Base-by-base conservation (phyloP, 2,113 vertebrate species). In the Erpornis zantholeuca region DNA sequence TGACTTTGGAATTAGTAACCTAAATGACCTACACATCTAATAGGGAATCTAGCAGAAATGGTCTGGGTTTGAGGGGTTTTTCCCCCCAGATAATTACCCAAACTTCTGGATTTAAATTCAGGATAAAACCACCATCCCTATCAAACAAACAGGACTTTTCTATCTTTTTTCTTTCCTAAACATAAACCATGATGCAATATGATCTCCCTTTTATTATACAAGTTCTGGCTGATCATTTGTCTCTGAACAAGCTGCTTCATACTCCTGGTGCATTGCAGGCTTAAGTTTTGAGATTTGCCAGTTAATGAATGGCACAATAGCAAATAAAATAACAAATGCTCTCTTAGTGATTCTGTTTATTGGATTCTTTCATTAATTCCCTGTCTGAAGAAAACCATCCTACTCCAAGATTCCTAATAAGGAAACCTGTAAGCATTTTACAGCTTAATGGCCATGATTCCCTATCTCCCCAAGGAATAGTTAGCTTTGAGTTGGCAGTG, bases 301-400 rank as follows among this genome's bases (percentile, higher is more conserved):
- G 16, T 77, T 90, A 89, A 75, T 84, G 40, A 82, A 90, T 82
- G 50, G 66, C 50, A 82, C 66, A 72, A n/a, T 25, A 82, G 61
- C 92, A 93, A 94, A 92, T 52, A 65, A 92, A 82, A 36, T 45
- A 88, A 64, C 33, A 29, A 73, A 86, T 50, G 56, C 33, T 40
- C n/a, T 75, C 82, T 72, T 56, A 45, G 40, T 78, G 22, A 14
- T 78, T 86, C 68, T 54, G 56, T 75, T 86, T 78, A 71, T 36
- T 70, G 52, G 44, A 68, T 38, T 90, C 18, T 63, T 68, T 65
- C 7, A 2, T 47, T 88, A 81, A 73, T 65, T 73, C 35, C 15
- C 27, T 80, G 61, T 64, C 45, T 90, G 64, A 78, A 77, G 69
- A 88, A 90, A 86, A 88, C 27, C 21, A 44, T 49, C 36, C 65